A percentile compares a stretch with the other conserved stretches of the same genome.
These are phyloP conservation scores for Malaclemys terrapin DNA, from an alignment of 2,113 vertebrate genomes.

Conservation along the genomic window DNA sequence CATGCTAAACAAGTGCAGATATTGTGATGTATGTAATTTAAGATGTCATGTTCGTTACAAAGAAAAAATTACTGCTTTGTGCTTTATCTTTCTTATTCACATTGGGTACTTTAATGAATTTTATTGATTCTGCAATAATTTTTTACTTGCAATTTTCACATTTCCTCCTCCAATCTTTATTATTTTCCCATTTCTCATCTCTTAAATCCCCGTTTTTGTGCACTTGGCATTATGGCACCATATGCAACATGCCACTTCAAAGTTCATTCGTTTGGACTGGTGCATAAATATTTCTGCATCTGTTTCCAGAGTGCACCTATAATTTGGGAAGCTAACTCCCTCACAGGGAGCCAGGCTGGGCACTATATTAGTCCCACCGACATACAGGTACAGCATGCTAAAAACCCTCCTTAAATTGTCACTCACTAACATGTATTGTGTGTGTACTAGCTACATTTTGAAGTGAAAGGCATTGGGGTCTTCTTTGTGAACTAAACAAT, in stretches of 20 bases:
- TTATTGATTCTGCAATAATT: background rate
- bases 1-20: constrained; percentile 36
- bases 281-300: background rate
- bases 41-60: constrained; percentile 54
- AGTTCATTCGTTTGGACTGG: background rate
- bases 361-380: background rate
- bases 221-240: background rate
- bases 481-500: background rate
- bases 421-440: background rate
- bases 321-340: background rate
- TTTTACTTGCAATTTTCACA: background rate
- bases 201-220: background rate
- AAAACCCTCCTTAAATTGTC: background rate
- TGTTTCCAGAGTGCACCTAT: background rate
- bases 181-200: background rate
- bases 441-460: background rate
- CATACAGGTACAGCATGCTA: background rate
- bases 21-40: constrained; percentile 25
- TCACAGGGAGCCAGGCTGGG: background rate
- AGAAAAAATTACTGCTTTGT: background rate
- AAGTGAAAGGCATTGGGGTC: background rate
- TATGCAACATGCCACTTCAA: background rate
- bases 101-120: background rate
- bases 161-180: background rate
- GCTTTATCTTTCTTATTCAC: constrained; percentile 20